A percentile compares a stretch with the other conserved stretches of the same genome.
phyloP scores from a whole-genome alignment of 2,113 vertebrate species.

The Cynoglossus semilaevis region DNA sequence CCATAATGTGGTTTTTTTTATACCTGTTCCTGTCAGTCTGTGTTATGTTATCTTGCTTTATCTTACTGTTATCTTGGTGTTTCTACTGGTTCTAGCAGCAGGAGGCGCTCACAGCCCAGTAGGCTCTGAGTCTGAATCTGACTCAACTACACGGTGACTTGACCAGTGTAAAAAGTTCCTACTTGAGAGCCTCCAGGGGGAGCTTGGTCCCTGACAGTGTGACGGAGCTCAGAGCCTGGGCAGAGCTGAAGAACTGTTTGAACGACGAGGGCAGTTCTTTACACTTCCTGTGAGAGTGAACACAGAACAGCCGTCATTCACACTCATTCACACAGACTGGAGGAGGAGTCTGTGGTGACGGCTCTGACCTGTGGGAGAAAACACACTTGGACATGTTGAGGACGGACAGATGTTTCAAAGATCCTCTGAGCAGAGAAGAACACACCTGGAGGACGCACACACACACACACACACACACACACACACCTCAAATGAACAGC shows the following conservation, averaged over 20 bases:
- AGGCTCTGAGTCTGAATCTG: too few species aligned
- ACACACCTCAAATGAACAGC: too few species aligned
- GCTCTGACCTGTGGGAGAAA: conserved; percentile 83
- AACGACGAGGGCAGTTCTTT: conserved; percentile 88
- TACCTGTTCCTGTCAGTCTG: too few species aligned
- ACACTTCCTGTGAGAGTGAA: conserved; percentile 78
- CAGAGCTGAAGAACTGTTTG: conserved; percentile 93
- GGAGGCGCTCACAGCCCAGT: too few species aligned
- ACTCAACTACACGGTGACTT: too few species aligned
- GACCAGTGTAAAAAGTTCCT: conserved; percentile 60
- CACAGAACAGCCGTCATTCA: background rate
- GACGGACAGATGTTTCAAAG: conserved; percentile 85
- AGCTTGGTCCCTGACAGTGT: conserved; percentile 90
- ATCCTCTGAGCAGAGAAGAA: conserved; percentile 86
- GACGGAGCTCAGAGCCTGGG: conserved; percentile 84
- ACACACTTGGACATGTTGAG: conserved; percentile 89
- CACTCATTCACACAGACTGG: background rate
- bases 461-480: background rate
- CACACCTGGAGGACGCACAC: conserved; percentile 77
- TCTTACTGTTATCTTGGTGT: too few species aligned
- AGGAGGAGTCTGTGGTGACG: too few species aligned
- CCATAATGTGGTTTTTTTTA: too few species aligned
- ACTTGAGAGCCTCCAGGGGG: conserved; percentile 94
- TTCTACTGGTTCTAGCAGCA: too few species aligned
- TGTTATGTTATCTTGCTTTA: too few species aligned